Percentiles rank a stretch among this genome's conserved stretches.
Conservation (phyloP, 2,888 invertebrate genomes). For the Melipona beecheii region DNA sequence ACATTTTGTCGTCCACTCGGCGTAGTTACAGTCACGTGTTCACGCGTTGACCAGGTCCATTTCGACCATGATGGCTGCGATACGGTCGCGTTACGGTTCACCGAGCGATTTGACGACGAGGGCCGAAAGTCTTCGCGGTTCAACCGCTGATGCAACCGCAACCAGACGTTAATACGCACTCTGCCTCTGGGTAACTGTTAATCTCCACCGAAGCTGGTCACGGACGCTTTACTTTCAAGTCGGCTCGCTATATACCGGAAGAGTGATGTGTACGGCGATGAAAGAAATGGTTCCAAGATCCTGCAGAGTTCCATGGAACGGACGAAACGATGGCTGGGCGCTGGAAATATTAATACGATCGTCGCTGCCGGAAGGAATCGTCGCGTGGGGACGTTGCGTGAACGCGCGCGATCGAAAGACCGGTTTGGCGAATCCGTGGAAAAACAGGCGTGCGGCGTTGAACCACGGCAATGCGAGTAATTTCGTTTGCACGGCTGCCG, state of each 20-base stretch:
- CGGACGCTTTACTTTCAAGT: slow-evolving; percentile 34
- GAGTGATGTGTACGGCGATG: too few relatives aligned
- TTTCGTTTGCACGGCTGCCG: slow-evolving; percentile 48
- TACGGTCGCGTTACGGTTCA: slow-evolving; percentile 80
- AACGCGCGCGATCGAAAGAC: slow-evolving; percentile 20
- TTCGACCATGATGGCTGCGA: slow-evolving; percentile 75
- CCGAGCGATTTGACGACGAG: slow-evolving; percentile 78
- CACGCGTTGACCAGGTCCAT: slow-evolving; percentile 73
- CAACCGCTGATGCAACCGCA: slow-evolving; percentile 70
- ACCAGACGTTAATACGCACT: slow-evolving; percentile 69
- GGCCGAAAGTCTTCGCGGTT: slow-evolving; percentile 50
- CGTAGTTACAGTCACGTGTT: slow-evolving; percentile 72
- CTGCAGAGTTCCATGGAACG: too few relatives aligned
- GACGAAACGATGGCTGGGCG: background rate
- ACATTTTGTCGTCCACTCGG: slow-evolving; percentile 46
- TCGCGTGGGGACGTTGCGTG: background rate
- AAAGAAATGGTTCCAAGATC: background rate
- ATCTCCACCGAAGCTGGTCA: slow-evolving; percentile 45
- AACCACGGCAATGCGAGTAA: slow-evolving; percentile 26
- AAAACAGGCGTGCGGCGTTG: slow-evolving; percentile 2
- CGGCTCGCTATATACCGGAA: too few relatives aligned
- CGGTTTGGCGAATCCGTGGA: background rate
- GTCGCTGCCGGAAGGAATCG: slow-evolving; percentile 34
- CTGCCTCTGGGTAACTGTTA: slow-evolving; percentile 47
- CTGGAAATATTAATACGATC: slow-evolving; percentile 8